These are phyloP conservation scores for Microhierax caerulescens DNA, from an alignment of 2,797 vertebrate genomes.

Conservation along the genomic window DNA sequence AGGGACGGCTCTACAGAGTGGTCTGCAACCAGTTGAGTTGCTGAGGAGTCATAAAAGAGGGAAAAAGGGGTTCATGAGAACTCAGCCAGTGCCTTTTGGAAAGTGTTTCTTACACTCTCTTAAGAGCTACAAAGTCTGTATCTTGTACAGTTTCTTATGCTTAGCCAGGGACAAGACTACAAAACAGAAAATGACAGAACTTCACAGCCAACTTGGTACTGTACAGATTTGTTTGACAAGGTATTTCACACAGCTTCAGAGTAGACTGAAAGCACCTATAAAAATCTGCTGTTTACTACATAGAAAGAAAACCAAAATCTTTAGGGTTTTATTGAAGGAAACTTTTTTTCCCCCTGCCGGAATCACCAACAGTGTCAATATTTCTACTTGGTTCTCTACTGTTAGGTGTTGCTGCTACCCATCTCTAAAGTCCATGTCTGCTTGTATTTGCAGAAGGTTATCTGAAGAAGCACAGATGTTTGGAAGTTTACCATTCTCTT, in stretches of 20 bases:
- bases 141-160: neutral
- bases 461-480: slow-evolving; percentile 25
- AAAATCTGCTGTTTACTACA: neutral
- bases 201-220: slow-evolving; percentile 13
- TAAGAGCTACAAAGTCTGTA: neutral
- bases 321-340: neutral
- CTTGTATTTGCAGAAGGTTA: neutral
- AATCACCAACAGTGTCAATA: neutral
- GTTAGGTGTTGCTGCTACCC: neutral
- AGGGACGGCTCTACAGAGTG: neutral
- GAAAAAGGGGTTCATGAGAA: neutral
- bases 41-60: slow-evolving; percentile 6
- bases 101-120: slow-evolving; percentile 25
- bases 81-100: slow-evolving; percentile 12
- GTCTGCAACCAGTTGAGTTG: neutral
- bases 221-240: slow-evolving; percentile 26
- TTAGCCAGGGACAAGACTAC: neutral
- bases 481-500: slow-evolving; percentile 8
- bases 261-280: neutral
- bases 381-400: neutral
- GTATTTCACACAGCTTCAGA: slow-evolving; percentile 3
- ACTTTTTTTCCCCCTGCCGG: neutral
- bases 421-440: neutral
- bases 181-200: slow-evolving; percentile 7
- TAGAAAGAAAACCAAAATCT: neutral